These are phyloP conservation scores for Oncorhynchus nerka DNA, from an alignment of 2,113 vertebrate species.

Conservation along the genomic window DNA sequence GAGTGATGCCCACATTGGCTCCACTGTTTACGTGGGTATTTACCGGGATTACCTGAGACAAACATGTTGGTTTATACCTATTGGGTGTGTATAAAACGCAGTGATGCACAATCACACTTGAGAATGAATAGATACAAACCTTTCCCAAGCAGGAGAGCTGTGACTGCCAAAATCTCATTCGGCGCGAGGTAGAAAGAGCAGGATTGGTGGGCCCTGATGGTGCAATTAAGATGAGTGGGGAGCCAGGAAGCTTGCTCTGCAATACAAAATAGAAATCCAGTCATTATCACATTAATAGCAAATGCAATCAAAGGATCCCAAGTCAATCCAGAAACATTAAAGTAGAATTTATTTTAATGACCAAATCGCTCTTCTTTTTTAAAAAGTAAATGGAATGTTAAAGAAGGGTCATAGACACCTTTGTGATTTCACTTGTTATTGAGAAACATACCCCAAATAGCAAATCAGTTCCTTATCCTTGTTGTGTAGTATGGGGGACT, in stretches of 20 bases:
- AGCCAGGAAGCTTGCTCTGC: conserved; percentile 93
- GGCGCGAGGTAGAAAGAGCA: conserved; percentile 83
- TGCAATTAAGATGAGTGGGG: conserved; percentile 91
- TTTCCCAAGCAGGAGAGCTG: conserved; percentile 97
- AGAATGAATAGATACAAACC: conserved; percentile 62
- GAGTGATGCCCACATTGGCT: conserved; percentile 85
- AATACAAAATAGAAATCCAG: conserved; percentile 19
- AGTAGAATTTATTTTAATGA: too few species aligned
- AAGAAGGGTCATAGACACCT: too few species aligned
- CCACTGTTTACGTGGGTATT: conserved; percentile 84
- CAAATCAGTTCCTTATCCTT: too few species aligned
- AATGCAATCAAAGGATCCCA: neutral
- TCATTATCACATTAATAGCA: neutral
- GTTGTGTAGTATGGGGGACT: too few species aligned
- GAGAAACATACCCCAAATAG: too few species aligned
- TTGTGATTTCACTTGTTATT: too few species aligned
- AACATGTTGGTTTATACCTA: neutral
- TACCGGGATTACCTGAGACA: conserved; percentile 87
- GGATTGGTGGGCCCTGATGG: conserved; percentile 88
- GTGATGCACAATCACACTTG: too few species aligned
- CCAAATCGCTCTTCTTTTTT: too few species aligned
- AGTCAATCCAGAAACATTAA: neutral
- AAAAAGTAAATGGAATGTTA: too few species aligned
- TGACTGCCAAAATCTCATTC: conserved; percentile 97
- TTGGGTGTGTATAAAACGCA: neutral